These are phyloP conservation scores for Pediacus dermestoides DNA, from an alignment of 2,888 invertebrate genomes.

Conservation along the genomic window DNA sequence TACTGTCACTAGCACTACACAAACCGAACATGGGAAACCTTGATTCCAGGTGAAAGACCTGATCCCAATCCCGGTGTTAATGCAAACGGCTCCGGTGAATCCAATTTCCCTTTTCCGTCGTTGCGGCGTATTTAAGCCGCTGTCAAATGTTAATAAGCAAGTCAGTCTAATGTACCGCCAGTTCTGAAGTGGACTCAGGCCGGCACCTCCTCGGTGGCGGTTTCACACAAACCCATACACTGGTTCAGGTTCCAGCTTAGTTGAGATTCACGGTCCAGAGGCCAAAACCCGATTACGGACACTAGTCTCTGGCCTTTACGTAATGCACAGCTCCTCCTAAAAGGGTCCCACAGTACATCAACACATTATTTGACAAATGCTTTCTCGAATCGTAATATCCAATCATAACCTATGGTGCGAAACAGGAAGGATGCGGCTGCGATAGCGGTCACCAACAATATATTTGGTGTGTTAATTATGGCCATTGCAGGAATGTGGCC, in stretches of 20 bases:
- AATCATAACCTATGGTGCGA: slow-evolving; percentile 15
- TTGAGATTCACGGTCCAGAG: slow-evolving; percentile 35
- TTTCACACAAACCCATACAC: slow-evolving; percentile 30
- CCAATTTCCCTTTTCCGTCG: slow-evolving; percentile 34
- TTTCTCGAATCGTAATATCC: too few relatives aligned
- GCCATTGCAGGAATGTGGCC: slow-evolving; percentile 25
- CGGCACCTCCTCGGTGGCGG: slow-evolving; percentile 24
- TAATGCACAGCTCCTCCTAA: too few relatives aligned
- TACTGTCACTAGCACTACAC: too few relatives aligned
- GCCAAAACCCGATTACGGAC: slow-evolving; percentile 34
- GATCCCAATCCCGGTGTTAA: too few relatives aligned
- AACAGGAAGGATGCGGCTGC: slow-evolving; percentile 24
- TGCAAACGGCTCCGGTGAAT: too few relatives aligned
- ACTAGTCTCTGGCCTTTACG: too few relatives aligned
- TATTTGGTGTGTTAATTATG: slow-evolving; percentile 31
- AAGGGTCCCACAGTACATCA: too few relatives aligned
- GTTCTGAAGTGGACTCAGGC: slow-evolving; percentile 22
- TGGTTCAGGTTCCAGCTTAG: slow-evolving; percentile 32
- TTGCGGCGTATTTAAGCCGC: slow-evolving; percentile 28
- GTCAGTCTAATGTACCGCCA: slow-evolving; percentile 34
- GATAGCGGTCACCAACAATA: slow-evolving; percentile 26
- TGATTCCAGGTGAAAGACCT: too few relatives aligned
- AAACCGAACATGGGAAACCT: too few relatives aligned
- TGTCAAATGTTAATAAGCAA: slow-evolving; percentile 34
- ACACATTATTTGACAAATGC: too few relatives aligned